Conservation (phyloP, 2,888 invertebrate genomes). For the Ischnus inquisitorius region DNA sequence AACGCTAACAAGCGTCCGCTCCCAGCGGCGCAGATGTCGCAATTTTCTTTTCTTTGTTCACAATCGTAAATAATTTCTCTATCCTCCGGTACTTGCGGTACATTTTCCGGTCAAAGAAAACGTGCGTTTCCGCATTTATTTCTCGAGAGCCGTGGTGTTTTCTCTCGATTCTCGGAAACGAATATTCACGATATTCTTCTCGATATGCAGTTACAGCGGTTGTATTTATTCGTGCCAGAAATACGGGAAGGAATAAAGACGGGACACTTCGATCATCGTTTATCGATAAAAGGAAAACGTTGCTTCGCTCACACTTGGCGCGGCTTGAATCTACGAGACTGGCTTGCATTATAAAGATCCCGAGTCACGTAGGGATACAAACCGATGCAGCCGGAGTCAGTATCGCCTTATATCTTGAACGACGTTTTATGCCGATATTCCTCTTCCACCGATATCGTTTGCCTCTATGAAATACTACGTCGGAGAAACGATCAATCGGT, state of each 20-base stretch:
- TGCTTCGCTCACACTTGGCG: conserved; percentile 22
- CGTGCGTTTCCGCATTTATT: conserved; percentile 43
- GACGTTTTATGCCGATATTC: conserved; percentile 10
- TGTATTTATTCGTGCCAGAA: conserved; percentile 35
- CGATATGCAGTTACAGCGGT: conserved; percentile 1
- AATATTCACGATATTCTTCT: conserved; percentile 16
- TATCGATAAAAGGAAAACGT: conserved; percentile 55
- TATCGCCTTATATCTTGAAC: conserved; percentile 28
- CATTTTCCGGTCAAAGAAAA: conserved; percentile 12
- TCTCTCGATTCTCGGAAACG: not conserved
- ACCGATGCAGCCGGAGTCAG: conserved; percentile 13
- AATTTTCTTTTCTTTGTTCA: conserved; percentile 1
- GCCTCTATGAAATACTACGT: conserved; percentile 54
- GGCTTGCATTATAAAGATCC: conserved; percentile 59
- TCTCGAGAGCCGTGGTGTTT: not conserved
- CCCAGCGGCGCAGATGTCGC: not conserved
- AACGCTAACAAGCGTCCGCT: conserved; percentile 46
- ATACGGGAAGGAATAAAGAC: conserved; percentile 16
- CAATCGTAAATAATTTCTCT: conserved; percentile 46
- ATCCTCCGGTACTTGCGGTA: not conserved
- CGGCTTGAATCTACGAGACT: conserved; percentile 13
- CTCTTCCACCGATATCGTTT: conserved; percentile 29
- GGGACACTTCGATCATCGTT: conserved; percentile 51
- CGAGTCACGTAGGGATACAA: conserved; percentile 58
- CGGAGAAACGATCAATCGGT: conserved; percentile 60